Evolutionary conservation across 1,140 invertebrate species (phyloP).

Genomic region (Bombus confusus): DNA sequence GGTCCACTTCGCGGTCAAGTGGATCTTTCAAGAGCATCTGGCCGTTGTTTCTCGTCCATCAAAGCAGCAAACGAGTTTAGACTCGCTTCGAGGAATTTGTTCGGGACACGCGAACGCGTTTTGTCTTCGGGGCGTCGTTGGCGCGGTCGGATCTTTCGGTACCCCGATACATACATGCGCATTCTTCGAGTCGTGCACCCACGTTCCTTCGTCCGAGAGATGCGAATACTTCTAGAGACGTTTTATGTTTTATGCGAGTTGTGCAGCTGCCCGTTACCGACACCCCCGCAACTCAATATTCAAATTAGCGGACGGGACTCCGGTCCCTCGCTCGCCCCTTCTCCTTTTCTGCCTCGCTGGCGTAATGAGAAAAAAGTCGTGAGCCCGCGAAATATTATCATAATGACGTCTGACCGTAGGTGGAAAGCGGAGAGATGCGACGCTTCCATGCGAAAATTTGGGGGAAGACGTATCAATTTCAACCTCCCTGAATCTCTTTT

Average conservation of each 20-base stretch:
- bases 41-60: constrained; percentile 48
- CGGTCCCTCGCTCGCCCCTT: background rate
- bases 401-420: constrained; percentile 63
- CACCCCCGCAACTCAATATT: constrained; percentile 81
- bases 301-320: constrained; percentile 76
- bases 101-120: constrained; percentile 63
- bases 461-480: constrained; percentile 43
- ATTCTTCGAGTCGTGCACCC: constrained; percentile 57
- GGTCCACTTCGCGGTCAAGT: constrained; percentile 6
- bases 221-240: constrained; percentile 72
- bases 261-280: constrained; percentile 78
- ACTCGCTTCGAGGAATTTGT: constrained; percentile 54
- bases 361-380: constrained; percentile 68
- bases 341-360: constrained; percentile 42
- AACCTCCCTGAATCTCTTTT: constrained; percentile 8
- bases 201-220: constrained; percentile 59
- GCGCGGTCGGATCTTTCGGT: constrained; percentile 55
- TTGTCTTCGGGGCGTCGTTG: constrained; percentile 69
- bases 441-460: background rate
- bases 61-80: constrained; percentile 55
- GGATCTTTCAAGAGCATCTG: constrained; percentile 43
- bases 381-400: constrained; percentile 66
- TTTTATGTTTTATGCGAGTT: constrained; percentile 78
- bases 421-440: constrained; percentile 35
- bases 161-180: constrained; percentile 33